phyloP scores from a whole-genome alignment of 1,140 invertebrate species.

The Drosophila chauvacae region DNA sequence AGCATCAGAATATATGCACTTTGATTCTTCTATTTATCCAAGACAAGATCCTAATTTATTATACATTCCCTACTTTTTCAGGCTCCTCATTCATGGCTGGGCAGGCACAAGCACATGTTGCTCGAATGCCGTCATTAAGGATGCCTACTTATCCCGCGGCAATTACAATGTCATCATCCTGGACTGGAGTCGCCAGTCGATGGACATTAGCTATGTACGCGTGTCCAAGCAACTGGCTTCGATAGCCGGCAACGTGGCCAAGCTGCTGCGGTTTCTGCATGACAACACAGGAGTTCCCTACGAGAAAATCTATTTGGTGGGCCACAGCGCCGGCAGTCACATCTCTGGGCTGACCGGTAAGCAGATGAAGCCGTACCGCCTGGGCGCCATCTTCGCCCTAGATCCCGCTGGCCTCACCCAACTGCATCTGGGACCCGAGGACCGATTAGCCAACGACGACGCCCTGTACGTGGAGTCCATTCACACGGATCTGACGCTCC shows the following conservation, averaged over 20 bases:
- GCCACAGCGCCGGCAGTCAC: constrained; percentile 86
- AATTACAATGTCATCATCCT: constrained; percentile 87
- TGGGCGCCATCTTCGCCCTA: constrained; percentile 84
- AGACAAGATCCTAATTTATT: neutral
- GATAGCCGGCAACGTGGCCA: constrained; percentile 65
- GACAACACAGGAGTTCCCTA: constrained; percentile 76
- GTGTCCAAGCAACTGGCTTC: constrained; percentile 62
- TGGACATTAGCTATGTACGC: constrained; percentile 73
- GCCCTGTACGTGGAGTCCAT: constrained; percentile 90
- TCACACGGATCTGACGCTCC: constrained; percentile 88
- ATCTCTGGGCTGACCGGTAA: constrained; percentile 85
- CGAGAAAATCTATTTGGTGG: constrained; percentile 83
- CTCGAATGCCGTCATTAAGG: constrained; percentile 79
- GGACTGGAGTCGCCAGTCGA: constrained; percentile 85
- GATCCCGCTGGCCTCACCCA: constrained; percentile 86
- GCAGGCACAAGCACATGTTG: constrained; percentile 61
- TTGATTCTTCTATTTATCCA: neutral
- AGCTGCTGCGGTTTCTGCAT: constrained; percentile 82
- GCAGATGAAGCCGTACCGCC: constrained; percentile 51
- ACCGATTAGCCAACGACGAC: constrained; percentile 87
- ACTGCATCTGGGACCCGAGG: constrained; percentile 49
- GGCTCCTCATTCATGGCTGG: constrained; percentile 77
- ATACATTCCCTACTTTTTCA: constrained; percentile 1
- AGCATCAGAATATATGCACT: neutral
- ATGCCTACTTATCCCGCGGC: constrained; percentile 75